Evolutionary conservation across 1,140 invertebrate genomes (phyloP), one percentile per base, ranked within the genome.

Genomic region (Magallana ariakensis): DNA sequence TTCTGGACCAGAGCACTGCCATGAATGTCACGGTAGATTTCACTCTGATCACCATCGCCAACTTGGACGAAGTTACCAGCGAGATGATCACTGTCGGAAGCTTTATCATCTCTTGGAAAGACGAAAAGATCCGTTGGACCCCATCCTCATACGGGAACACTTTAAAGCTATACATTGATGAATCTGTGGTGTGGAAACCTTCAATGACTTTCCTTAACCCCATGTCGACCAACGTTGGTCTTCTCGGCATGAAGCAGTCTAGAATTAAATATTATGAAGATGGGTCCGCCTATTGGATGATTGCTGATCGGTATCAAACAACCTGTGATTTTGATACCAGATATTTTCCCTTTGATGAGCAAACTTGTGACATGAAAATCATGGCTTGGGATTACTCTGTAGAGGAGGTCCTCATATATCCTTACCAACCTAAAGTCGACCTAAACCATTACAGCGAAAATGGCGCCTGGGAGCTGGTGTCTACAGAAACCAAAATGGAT

Each of bases 111-210:
- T 15, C 81, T 9, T 90, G 89, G 89, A 10, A 26, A 16, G 89
- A 90, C 62, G 53, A 75, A 66, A 10, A n/a, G 5, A 75, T 66
- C 58, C 86, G 8, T 53, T 87, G 15, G 75, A 62, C 26, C 62
- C 85, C 53, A 16, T 46, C 13, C 46, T 8, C 4, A 70, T 85
- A 58, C 83, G 57, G 57, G n/a, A 6, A 16, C 1, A 60, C 82
- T 13, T 58, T 15, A 9, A 19, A 22, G 26, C 10, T 90, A n/a
- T 56, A 87, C 0, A 62, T 90, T n/a, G 87, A 85, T 11, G 80
- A 80, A 19, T 60, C 81, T 16, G 58, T 62, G 22, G 87, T 90
- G 4, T 90, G 89, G 89, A 88, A 84, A 9, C 89, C 89, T 19
- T 62, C 84, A 62, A 19, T 90, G 26, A 57, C 86, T 3, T 70